phyloP scores from a whole-genome alignment of 2,113 vertebrate genomes.

The Paramormyrops kingsleyae region DNA sequence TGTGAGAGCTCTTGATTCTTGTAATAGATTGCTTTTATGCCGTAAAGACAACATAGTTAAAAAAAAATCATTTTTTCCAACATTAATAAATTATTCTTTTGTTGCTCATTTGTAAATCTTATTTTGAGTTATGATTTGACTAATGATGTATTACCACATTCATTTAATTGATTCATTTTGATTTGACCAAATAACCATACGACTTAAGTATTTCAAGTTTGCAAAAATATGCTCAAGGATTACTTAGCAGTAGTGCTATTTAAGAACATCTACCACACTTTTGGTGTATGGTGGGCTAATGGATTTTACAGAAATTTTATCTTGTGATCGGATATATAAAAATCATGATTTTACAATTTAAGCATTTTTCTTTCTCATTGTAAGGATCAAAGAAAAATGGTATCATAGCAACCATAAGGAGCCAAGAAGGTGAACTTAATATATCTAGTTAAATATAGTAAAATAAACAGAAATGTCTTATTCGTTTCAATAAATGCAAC shows the following conservation, averaged over 20 bases:
- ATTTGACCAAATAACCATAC: background rate
- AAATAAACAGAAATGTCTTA: background rate
- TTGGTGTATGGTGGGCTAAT: background rate
- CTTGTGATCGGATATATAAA: background rate
- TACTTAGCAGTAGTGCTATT: background rate
- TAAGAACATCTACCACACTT: background rate
- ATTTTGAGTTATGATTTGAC: background rate
- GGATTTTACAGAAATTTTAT: background rate
- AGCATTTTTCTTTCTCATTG: background rate
- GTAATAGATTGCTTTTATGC: background rate
- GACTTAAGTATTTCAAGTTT: background rate
- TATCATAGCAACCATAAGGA: slow-evolving; percentile 9
- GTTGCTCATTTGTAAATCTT: background rate
- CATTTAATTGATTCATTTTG: background rate
- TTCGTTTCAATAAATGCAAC: background rate
- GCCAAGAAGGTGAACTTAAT: background rate
- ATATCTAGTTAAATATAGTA: background rate
- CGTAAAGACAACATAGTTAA: background rate
- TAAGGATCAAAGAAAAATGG: background rate
- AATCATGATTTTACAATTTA: background rate
- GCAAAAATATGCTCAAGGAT: background rate
- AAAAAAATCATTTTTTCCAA: background rate
- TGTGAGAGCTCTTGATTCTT: background rate
- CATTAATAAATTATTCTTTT: background rate
- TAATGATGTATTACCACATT: background rate